These are phyloP conservation scores for Drosophila sordidula DNA, from an alignment of 2,888 invertebrate genomes.

Conservation along the genomic window DNA sequence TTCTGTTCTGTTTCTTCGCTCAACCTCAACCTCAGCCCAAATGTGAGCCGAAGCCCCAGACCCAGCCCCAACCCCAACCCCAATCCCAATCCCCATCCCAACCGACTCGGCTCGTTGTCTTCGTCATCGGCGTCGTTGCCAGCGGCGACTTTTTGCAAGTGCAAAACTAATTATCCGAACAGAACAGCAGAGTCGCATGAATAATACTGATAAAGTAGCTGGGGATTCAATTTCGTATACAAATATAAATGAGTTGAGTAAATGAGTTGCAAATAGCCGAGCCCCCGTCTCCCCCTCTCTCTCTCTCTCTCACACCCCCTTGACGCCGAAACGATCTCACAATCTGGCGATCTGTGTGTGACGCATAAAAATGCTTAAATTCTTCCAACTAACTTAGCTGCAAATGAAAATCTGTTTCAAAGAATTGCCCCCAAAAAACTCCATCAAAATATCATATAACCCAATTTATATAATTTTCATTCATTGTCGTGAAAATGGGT, in stretches of 20 bases:
- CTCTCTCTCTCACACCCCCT: not conserved
- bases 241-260: constrained; percentile 38
- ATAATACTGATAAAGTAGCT: constrained; percentile 53
- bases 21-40: not conserved
- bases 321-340: not conserved
- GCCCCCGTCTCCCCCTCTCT: not conserved
- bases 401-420: constrained; percentile 45
- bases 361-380: constrained; percentile 24
- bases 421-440: constrained; percentile 4
- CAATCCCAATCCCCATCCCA: not conserved
- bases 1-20: constrained; percentile 12
- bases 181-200: constrained; percentile 39
- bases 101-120: constrained; percentile 1
- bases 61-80: not conserved
- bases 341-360: constrained; percentile 18
- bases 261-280: constrained; percentile 21
- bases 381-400: constrained; percentile 4
- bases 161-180: constrained; percentile 56
- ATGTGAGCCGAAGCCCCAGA: not conserved
- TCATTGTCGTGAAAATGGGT: not conserved
- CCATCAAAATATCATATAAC: constrained; percentile 39
- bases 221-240: constrained; percentile 47
- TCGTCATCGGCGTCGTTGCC: constrained; percentile 16
- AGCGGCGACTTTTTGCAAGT: constrained; percentile 31
- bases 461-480: not conserved